Conservation (phyloP, 23 tunicate genomes). For the Trididemnum nubilum region DNA sequence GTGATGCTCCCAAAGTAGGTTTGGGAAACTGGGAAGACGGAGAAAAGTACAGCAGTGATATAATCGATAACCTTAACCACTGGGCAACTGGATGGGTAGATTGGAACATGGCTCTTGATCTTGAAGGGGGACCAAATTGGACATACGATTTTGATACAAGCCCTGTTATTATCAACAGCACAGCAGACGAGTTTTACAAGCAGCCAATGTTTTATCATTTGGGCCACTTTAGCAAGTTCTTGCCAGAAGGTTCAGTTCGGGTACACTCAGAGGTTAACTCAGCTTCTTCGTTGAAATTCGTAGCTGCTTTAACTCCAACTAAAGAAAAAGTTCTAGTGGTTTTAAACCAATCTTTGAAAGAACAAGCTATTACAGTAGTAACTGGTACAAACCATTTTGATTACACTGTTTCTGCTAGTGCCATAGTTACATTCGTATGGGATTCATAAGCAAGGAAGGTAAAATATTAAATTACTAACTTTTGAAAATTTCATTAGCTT, state of each 20-base stretch:
- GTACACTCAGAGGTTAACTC: conserved; percentile 33
- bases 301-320: conserved; percentile 48
- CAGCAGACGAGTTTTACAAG: conserved; percentile 95
- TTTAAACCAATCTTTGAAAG: conserved; percentile 50
- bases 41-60: conserved; percentile 79
- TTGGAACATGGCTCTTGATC: conserved; percentile 92
- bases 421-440: conserved; percentile 84
- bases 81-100: conserved; percentile 97
- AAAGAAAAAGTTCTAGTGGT: conserved; percentile 54
- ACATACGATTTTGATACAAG: conserved; percentile 90
- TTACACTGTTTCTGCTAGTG: conserved; percentile 27
- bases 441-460: no score
- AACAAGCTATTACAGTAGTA: conserved; percentile 37
- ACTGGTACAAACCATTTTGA: conserved; percentile 22
- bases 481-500: no score
- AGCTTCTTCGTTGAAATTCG: conserved; percentile 37
- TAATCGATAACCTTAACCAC: conserved; percentile 82
- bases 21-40: conserved; percentile 88
- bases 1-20: conserved; percentile 49
- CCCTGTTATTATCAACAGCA: conserved; percentile 79
- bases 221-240: conserved; percentile 91
- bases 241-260: conserved; percentile 62
- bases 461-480: no score
- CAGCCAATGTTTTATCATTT: conserved; percentile 97
- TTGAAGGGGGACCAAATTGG: conserved; percentile 99